These are phyloP conservation scores for Eutolmus rufibarbis DNA, from an alignment of 2,888 invertebrate species.

Conservation along the genomic window DNA sequence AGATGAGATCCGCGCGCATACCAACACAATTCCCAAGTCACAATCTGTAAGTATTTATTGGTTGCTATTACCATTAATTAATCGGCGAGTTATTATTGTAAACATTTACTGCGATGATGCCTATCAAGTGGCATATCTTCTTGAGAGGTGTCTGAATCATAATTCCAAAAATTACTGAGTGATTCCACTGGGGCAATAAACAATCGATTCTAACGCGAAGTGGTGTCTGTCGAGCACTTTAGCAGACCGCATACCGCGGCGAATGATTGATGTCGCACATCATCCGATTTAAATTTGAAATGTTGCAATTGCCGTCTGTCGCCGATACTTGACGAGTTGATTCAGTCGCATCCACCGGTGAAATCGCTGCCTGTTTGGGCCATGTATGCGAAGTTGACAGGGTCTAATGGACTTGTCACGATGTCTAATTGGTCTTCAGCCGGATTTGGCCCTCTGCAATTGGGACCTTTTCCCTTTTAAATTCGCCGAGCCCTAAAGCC, in stretches of 20 bases:
- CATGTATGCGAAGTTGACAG: not conserved
- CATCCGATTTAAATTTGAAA: not conserved
- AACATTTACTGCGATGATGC: not conserved
- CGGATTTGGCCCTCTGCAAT: not conserved
- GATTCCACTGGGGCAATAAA: not conserved
- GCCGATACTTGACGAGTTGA: not conserved
- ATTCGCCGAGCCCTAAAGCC: not conserved
- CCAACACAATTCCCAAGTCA: conserved; percentile 50
- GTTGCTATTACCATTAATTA: not conserved
- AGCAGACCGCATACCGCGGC: not conserved
- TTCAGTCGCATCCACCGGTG: not conserved
- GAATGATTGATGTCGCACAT: not conserved
- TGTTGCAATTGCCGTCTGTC: not conserved
- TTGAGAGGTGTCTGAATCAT: not conserved
- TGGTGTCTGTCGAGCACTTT: not conserved
- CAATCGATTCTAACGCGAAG: not conserved
- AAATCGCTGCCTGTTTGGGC: not conserved
- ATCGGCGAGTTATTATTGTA: not conserved
- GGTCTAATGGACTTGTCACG: not conserved
- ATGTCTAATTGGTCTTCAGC: not conserved
- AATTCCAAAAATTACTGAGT: not conserved
- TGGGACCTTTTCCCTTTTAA: not conserved
- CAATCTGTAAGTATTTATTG: conserved; percentile 50
- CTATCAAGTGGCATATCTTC: not conserved
- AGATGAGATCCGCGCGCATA: conserved; percentile 37